phyloP scores from a whole-genome alignment of 53 echinoderm and acorn worm genomes.

The Paelopatides confundens region DNA sequence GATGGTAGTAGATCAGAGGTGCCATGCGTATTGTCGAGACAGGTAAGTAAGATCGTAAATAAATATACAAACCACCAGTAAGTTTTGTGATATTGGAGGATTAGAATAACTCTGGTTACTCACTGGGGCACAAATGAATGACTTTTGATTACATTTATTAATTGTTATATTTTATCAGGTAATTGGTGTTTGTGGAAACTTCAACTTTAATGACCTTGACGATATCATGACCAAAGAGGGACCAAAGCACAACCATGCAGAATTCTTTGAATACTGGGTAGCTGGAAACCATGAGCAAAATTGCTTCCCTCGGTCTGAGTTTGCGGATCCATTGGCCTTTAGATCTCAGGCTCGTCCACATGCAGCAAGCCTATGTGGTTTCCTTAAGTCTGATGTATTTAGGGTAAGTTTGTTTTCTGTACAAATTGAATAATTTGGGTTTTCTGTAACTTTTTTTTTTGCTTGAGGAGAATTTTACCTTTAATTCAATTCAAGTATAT shows the following conservation, averaged over 20 bases:
- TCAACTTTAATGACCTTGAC: conserved; percentile 10
- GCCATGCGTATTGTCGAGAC: too few species aligned
- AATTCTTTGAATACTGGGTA: neutral
- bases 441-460: too few species aligned
- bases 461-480: too few species aligned
- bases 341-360: neutral
- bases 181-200: conserved; percentile 17
- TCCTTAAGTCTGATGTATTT: neutral
- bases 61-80: too few species aligned
- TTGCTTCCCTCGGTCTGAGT: neutral
- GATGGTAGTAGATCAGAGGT: too few species aligned
- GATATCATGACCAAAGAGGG: neutral
- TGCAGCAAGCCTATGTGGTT: neutral
- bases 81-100: too few species aligned
- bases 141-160: too few species aligned
- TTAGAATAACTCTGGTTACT: too few species aligned
- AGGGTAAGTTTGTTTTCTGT: neutral
- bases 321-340: neutral
- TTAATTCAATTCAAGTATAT: too few species aligned
- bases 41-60: too few species aligned
- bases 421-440: too few species aligned
- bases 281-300: neutral
- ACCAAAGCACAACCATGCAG: neutral
- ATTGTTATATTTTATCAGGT: conserved; percentile 15
- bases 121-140: too few species aligned